Percentiles rank a stretch among this genome's conserved stretches.
Evolutionary conservation across 1,140 invertebrate genomes (phyloP).

Genomic region (Drosophila subpulchrella): DNA sequence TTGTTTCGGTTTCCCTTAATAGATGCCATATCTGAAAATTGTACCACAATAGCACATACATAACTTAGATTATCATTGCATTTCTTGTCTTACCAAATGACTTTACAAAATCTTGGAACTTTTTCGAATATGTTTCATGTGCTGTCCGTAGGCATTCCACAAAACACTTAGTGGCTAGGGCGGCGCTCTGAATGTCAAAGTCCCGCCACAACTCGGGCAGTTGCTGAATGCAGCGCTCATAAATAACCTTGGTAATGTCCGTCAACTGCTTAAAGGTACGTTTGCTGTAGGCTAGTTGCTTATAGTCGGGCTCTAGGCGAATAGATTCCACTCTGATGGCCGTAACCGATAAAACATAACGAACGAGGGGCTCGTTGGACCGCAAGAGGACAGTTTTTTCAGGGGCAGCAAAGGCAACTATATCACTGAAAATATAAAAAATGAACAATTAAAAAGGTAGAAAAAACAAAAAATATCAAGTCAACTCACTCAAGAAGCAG

Average conservation of each 20-base stretch:
- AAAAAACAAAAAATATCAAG: background rate
- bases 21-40: conserved; percentile 54
- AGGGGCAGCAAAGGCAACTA: conserved; percentile 68
- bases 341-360: conserved; percentile 63
- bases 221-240: conserved; percentile 82
- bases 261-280: conserved; percentile 69
- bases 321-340: conserved; percentile 58
- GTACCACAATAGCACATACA: background rate
- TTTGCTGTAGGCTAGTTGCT: conserved; percentile 74
- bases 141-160: conserved; percentile 85
- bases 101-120: conserved; percentile 85
- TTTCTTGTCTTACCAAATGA: conserved; percentile 78
- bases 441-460: too few species aligned
- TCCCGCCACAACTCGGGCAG: conserved; percentile 67
- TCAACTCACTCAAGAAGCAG: conserved; percentile 69
- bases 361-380: conserved; percentile 61
- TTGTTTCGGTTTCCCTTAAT: conserved; percentile 45
- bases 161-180: conserved; percentile 86
- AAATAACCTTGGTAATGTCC: conserved; percentile 82
- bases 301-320: conserved; percentile 72
- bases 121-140: conserved; percentile 81
- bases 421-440: conserved; percentile 50
- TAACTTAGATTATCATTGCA: background rate
- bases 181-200: conserved; percentile 84
- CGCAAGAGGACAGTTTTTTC: conserved; percentile 57